Conservation (phyloP, 2,113 vertebrate species). For the Ia io region DNA sequence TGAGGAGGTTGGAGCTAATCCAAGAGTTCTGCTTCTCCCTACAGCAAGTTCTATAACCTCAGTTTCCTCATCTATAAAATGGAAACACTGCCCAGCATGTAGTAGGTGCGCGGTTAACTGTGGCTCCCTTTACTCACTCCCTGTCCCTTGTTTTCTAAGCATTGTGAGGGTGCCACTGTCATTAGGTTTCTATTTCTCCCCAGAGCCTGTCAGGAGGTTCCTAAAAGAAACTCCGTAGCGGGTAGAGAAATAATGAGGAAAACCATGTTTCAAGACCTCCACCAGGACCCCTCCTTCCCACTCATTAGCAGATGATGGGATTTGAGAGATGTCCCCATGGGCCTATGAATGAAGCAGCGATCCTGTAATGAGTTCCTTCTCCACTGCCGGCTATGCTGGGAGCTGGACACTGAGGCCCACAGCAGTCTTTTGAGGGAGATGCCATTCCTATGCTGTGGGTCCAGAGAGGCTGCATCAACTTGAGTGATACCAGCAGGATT, state of each 20-base stretch:
- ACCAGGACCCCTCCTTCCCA: background rate
- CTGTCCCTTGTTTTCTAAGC: background rate
- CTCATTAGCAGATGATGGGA: background rate
- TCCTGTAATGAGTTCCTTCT: background rate
- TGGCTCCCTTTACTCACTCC: background rate
- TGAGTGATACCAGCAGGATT: background rate
- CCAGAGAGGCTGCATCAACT: background rate
- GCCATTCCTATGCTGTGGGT: background rate
- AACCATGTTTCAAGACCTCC: rapidly evolving
- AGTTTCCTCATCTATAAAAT: background rate
- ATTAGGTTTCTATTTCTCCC: background rate
- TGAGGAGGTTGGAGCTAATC: background rate
- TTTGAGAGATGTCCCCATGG: background rate
- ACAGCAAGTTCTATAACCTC: background rate
- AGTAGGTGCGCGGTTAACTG: rapidly evolving
- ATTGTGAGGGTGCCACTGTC: background rate
- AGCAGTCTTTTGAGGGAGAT: no score
- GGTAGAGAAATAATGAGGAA: background rate
- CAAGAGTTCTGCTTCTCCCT: background rate
- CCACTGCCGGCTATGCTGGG: background rate
- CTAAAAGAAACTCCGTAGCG: background rate
- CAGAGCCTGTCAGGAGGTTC: background rate
- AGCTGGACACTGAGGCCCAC: background rate
- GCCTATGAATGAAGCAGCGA: background rate
- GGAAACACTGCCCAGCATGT: rapidly evolving